phyloP scores from a whole-genome alignment of 2,888 invertebrate genomes.

The Crocallis elinguaria region DNA sequence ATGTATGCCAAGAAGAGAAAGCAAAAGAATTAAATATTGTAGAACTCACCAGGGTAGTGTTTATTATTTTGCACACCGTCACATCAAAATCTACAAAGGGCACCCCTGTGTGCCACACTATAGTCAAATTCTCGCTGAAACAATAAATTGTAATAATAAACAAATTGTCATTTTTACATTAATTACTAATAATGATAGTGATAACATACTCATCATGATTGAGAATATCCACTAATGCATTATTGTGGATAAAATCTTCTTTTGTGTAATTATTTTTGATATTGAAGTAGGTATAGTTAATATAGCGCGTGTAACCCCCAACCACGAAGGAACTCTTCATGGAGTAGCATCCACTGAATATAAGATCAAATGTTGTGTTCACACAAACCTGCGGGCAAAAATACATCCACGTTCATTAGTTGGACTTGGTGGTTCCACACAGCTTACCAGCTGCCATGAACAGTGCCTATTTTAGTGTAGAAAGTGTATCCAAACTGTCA shows the following conservation, averaged over 20 bases:
- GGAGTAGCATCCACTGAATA: constrained; percentile 60
- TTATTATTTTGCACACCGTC: not conserved
- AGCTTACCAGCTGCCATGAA: too few species aligned
- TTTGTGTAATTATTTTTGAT: constrained; percentile 45
- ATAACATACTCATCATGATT: constrained; percentile 51
- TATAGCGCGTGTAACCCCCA: not conserved
- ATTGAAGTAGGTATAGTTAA: constrained; percentile 30
- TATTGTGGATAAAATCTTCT: constrained; percentile 33
- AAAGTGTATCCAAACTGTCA: too few species aligned
- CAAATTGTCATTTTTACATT: not conserved
- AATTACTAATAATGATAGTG: not conserved
- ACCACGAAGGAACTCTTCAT: constrained; percentile 37
- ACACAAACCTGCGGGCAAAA: constrained; percentile 56
- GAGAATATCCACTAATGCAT: constrained; percentile 20
- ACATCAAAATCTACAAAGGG: constrained; percentile 42
- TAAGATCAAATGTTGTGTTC: constrained; percentile 54
- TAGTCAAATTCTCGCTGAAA: constrained; percentile 46
- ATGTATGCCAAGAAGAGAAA: too few species aligned
- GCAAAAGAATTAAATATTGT: too few species aligned
- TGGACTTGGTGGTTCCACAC: too few species aligned
- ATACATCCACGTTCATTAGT: too few species aligned
- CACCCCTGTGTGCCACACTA: constrained; percentile 50
- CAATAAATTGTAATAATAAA: constrained; percentile 24
- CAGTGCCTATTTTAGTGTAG: too few species aligned
- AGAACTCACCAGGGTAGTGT: not conserved